Conservation (phyloP, 2,113 vertebrate species). For the Phycodurus eques region DNA sequence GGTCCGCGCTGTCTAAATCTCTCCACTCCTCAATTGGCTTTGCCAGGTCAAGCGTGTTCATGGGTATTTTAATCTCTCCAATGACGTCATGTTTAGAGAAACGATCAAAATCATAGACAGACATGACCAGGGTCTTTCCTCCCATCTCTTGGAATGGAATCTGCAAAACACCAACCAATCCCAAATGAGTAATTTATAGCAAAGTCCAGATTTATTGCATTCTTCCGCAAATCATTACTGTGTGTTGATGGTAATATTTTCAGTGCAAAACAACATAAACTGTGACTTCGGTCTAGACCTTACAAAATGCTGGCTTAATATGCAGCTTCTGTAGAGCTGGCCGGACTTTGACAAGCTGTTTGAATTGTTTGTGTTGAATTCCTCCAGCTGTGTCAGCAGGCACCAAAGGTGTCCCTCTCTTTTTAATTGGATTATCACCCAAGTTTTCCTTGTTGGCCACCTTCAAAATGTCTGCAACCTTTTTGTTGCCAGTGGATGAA, state of each 20-base stretch:
- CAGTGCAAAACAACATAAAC: conserved; percentile 1
- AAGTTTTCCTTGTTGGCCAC: conserved; percentile 51
- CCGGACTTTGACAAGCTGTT: conserved; percentile 44
- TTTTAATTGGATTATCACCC: conserved; percentile 62
- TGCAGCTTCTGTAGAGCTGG: conserved; percentile 39
- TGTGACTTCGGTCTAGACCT: conserved; percentile 26
- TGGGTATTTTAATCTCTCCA: conserved; percentile 89
- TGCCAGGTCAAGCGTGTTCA: conserved; percentile 94
- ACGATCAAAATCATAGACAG: conserved; percentile 96
- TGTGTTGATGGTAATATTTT: neutral
- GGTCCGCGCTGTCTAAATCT: conserved; percentile 92
- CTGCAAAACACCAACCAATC: conserved; percentile 62
- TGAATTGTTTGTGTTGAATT: conserved; percentile 37
- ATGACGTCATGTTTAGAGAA: conserved; percentile 98
- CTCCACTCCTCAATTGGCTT: conserved; percentile 95
- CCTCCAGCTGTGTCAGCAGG: conserved; percentile 59
- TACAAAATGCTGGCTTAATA: conserved; percentile 12
- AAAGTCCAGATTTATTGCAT: neutral
- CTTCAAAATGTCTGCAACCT: conserved; percentile 36
- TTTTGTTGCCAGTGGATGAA: conserved; percentile 34
- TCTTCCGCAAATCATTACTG: neutral
- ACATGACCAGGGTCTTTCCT: conserved; percentile 93
- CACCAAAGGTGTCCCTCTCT: conserved; percentile 47
- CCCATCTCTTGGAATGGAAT: conserved; percentile 95
- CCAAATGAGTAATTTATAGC: neutral